A percentile compares a stretch with the other conserved stretches of the same genome.
Conservation (phyloP, 2,888 invertebrate genomes). For the Sthenelais limicola region DNA sequence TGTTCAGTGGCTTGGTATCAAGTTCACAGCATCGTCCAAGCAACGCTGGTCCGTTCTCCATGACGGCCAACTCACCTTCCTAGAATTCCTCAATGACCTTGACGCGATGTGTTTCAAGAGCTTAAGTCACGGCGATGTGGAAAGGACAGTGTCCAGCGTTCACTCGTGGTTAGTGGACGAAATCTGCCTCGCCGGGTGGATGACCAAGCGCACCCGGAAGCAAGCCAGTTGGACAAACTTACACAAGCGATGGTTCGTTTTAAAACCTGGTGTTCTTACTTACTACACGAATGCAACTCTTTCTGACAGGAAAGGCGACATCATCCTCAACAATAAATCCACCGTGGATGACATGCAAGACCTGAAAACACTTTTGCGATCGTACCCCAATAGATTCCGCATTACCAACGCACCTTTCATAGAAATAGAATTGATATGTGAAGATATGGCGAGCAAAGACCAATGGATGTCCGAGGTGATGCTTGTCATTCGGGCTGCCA, state of each 20-base stretch:
- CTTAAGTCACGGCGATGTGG: conserved; percentile 1
- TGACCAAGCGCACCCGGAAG: conserved; percentile 48
- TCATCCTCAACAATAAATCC: not conserved
- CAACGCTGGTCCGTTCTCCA: conserved; percentile 19
- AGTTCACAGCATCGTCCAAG: conserved; percentile 31
- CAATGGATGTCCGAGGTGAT: not conserved
- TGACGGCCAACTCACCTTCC: conserved; percentile 17
- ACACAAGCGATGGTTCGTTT: conserved; percentile 48
- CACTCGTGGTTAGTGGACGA: conserved; percentile 50
- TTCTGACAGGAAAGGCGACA: conserved; percentile 27
- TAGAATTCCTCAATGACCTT: conserved; percentile 5
- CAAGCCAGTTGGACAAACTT: conserved; percentile 53
- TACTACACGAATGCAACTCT: conserved; percentile 42
- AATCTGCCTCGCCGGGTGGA: conserved; percentile 47
- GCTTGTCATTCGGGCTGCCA: not conserved
- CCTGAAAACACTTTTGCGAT: not conserved
- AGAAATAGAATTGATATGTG: not conserved
- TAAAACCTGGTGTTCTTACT: conserved; percentile 46
- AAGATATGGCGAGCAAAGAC: conserved; percentile 7
- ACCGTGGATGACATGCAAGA: conserved; percentile 1
- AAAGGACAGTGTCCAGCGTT: conserved; percentile 44
- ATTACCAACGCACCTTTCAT: conserved; percentile 24
- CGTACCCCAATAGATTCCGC: conserved; percentile 12
- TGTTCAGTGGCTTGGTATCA: conserved; percentile 45
- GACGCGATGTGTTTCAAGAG: not conserved